Conservation (phyloP, 1,140 invertebrate genomes). For the Drosophila albomicans region DNA sequence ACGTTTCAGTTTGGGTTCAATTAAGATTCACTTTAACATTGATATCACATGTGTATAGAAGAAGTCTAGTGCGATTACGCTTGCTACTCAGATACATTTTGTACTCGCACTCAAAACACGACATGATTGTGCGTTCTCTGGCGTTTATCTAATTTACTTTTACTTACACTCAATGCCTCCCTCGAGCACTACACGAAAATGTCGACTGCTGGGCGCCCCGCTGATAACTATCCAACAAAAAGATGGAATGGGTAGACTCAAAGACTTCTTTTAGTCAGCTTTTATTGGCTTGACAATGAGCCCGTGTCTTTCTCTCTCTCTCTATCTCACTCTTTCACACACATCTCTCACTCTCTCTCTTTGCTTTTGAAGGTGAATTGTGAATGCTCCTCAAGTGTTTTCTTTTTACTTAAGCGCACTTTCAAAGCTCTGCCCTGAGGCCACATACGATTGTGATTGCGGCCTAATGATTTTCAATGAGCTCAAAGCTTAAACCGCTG, state of each 20-base stretch:
- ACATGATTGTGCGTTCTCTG: constrained; percentile 70
- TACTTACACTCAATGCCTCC: constrained; percentile 61
- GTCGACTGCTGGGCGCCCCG: constrained; percentile 57
- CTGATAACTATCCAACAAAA: constrained; percentile 60
- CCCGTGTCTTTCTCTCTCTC: constrained; percentile 50
- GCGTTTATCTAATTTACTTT: constrained; percentile 83
- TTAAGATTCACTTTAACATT: constrained; percentile 80
- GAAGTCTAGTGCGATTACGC: constrained; percentile 26
- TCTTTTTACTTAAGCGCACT: constrained; percentile 38
- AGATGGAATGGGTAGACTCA: constrained; percentile 15
- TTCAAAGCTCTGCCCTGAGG: constrained; percentile 8
- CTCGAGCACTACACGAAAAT: constrained; percentile 34
- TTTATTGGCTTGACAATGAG: constrained; percentile 81
- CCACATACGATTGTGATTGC: constrained; percentile 21
- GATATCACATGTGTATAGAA: constrained; percentile 14
- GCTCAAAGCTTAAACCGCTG: constrained; percentile 54
- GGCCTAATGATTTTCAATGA: constrained; percentile 71
- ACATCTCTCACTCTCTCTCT: background rate
- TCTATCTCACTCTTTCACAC: background rate
- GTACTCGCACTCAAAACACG: constrained; percentile 42
- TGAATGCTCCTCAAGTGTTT: constrained; percentile 61
- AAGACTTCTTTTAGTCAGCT: constrained; percentile 40
- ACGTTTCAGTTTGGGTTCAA: constrained; percentile 66
- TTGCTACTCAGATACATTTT: constrained; percentile 19
- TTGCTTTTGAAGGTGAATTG: constrained; percentile 51